Base-by-base conservation (phyloP, 2,888 invertebrate genomes). In the Sclerodermus sp. region DNA sequence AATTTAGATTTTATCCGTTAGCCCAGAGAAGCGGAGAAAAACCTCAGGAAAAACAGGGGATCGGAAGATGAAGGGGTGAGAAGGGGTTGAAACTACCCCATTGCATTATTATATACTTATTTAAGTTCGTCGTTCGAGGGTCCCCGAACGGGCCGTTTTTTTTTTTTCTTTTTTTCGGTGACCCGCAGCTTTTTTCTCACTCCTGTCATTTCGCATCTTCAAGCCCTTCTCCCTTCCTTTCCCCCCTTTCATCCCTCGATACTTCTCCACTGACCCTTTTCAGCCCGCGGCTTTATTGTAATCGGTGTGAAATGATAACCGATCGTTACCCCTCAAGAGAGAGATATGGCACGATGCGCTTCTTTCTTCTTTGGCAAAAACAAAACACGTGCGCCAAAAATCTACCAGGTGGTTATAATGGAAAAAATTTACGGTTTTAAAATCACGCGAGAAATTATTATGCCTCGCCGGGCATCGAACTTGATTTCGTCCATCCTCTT, bases 1-100 rank as follows among this genome's bases (percentile, higher is more conserved):
- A 78, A 78, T 78, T 77, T 77, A 77, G 77, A 77, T 77, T 77
- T 77, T 77, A 77, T 77, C 77, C 77, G 77, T 77, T 77, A 65
- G 70, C 64, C 67, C 55, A 64, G 58, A 59, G 40, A 36, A 14
- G 42, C 40, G 43, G 29, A 15, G 39, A 49, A 45, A 51, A 44
- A 42, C 36, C 14, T 15, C 43, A 40, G 45, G 57, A 58, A 54
- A 51, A 52, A 56, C 41, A 16, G 39, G 8, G 39, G 38, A 15
- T 39, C 32, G 45, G 40, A 41, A 23, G 34, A 36, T 13, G 45
- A 40, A 23, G 45, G 23, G 49, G 17, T 42, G 30, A 45, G 48
- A 57, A 57, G 49, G 62, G 67, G 58, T 62, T 58, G 52, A 61
- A 66, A 61, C 52, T 53, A 53, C 39, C 45, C 41, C 41, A n/a